Evolutionary conservation across 2,888 invertebrate species (phyloP), one percentile per base, ranked within the genome.

Genomic region (Urechis unicinctus): DNA sequence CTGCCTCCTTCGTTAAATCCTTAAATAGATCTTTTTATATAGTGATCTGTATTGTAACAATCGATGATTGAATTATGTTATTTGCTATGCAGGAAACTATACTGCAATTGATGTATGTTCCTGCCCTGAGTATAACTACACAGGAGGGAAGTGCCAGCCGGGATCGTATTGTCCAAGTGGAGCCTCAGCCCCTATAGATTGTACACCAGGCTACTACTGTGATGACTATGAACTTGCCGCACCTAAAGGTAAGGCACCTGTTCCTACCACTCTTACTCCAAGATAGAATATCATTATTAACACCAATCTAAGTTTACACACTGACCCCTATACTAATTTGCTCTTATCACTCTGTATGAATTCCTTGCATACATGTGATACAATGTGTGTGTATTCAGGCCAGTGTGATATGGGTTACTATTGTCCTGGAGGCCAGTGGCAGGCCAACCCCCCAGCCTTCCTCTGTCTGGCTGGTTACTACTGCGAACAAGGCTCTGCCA

Each of bases 61-160:
- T n/a, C n/a, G n/a, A n/a, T n/a, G n/a, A n/a, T 17, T 36, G 36
- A 36, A 36, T 17, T 13, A 36, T 21, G 22, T 36, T 13, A 21
- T 50, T 17, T 24, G 30, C 21, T 52, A 52, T 52, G 29, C 61
- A 74, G 73, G 73, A 43, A 74, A 74, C 63, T 72, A 62, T 63
- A 69, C 65, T 30, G 53, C 51, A 36, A 67, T 71, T 22, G 71
- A 73, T 55, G 59, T 70, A 55, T 74, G 74, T 61, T 63, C 66
- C 29, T 74, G 74, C 52, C 66, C 68, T 28, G 71, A 62, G 17
- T 61, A 62, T 52, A 70, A 71, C 59, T 69, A 64, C 59, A 74
- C 74, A 1, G 75, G 75, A 36, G 74, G 74, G 0, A 61, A 61
- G 45, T 75, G 75, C 60, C 67, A 67, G 60, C 73, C 74, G 5